These are phyloP conservation scores for Nemoura dubitans DNA, from an alignment of 2,888 invertebrate genomes.

Conservation along the genomic window DNA sequence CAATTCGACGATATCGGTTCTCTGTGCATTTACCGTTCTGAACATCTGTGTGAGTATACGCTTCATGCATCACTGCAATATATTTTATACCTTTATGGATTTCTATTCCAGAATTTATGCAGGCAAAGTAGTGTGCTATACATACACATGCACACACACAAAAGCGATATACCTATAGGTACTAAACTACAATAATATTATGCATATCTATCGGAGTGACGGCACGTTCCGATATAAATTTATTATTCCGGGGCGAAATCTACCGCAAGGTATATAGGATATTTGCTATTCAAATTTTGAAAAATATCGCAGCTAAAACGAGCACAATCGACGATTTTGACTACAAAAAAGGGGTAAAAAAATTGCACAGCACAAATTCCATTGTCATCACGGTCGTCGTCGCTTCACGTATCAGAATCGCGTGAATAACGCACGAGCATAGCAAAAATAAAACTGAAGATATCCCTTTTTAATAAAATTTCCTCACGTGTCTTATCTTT, in stretches of 20 bases:
- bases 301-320: background rate
- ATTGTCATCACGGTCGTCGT: background rate
- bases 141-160: too few relatives aligned
- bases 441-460: background rate
- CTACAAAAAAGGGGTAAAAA: background rate
- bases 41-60: background rate
- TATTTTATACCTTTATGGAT: background rate
- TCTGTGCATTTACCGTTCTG: background rate
- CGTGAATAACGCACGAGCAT: background rate
- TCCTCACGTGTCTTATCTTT: background rate
- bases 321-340: background rate
- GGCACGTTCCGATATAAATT: background rate
- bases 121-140: background rate
- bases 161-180: background rate
- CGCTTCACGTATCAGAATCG: background rate
- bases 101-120: background rate
- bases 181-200: constrained; percentile 12
- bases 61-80: background rate
- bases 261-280: background rate
- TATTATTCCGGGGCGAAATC: background rate
- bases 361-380: background rate
- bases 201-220: background rate
- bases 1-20: background rate
- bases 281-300: background rate
- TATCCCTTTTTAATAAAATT: background rate